Evolutionary conservation across 30 jellyfish, hydroid and myxozoan genomes (phyloP).

Genomic region (Phacellophora camtschatica): DNA sequence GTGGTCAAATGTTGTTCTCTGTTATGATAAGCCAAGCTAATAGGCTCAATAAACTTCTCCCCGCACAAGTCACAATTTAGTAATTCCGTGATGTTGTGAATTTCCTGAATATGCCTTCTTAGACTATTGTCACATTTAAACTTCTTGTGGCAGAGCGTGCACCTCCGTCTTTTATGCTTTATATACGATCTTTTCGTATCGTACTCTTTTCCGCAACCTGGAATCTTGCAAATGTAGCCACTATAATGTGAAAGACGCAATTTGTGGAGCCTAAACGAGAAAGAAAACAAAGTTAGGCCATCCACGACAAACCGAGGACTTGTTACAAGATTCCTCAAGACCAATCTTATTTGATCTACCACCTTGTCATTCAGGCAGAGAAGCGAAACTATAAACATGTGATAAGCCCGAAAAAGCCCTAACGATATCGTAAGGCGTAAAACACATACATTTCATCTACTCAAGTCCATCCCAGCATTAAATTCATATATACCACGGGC

Average conservation of each 20-base stretch:
- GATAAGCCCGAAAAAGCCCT: too few relatives aligned
- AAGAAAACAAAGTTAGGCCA: too few relatives aligned
- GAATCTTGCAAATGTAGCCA: slow-evolving; percentile 15
- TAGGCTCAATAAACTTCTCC: slow-evolving; percentile 30
- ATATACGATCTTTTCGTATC: neutral
- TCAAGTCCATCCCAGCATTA: too few relatives aligned
- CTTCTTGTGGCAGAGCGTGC: slow-evolving; percentile 15
- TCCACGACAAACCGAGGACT: too few relatives aligned
- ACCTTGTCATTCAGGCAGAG: too few relatives aligned
- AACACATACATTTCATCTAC: too few relatives aligned
- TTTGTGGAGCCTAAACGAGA: neutral
- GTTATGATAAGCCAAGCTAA: slow-evolving; percentile 31
- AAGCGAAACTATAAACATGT: too few relatives aligned
- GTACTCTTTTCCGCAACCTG: slow-evolving; percentile 24
- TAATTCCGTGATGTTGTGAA: slow-evolving; percentile 8
- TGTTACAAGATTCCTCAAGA: too few relatives aligned
- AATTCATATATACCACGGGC: too few relatives aligned
- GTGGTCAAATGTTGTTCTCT: slow-evolving; percentile 7
- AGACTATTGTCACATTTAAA: neutral
- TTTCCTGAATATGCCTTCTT: neutral
- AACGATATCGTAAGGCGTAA: too few relatives aligned
- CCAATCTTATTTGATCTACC: too few relatives aligned
- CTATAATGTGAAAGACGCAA: neutral
- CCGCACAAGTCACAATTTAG: slow-evolving; percentile 15
- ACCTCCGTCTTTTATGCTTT: neutral